These are phyloP conservation scores for Neodontobutis hainanensis DNA, from an alignment of 2,113 vertebrate genomes.

Conservation along the genomic window DNA sequence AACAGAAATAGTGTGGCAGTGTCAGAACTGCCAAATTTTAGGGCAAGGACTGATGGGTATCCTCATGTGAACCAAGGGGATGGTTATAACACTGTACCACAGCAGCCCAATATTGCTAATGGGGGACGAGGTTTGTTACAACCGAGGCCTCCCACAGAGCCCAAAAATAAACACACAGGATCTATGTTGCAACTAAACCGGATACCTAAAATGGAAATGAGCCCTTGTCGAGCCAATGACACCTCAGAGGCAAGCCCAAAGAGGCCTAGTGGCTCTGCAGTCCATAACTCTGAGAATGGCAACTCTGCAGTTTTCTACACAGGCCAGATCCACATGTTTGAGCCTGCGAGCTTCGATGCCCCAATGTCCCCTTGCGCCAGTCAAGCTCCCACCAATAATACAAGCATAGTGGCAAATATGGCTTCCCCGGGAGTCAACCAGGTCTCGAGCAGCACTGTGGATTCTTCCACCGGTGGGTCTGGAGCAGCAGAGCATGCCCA, in stretches of 20 bases:
- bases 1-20: conserved; percentile 71
- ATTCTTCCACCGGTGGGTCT: conserved; percentile 79
- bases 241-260: conserved; percentile 83
- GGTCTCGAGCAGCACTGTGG: conserved; percentile 95
- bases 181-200: conserved; percentile 77
- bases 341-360: conserved; percentile 77
- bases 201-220: conserved; percentile 75
- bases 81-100: conserved; percentile 67
- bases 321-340: conserved; percentile 91
- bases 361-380: conserved; percentile 74
- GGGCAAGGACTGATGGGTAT: conserved; percentile 76
- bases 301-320: conserved; percentile 86
- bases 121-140: conserved; percentile 79
- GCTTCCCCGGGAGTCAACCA: conserved; percentile 92
- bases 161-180: conserved; percentile 76
- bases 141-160: conserved; percentile 86
- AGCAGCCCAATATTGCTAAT: conserved; percentile 60
- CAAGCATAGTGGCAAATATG: conserved; percentile 76
- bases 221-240: conserved; percentile 69
- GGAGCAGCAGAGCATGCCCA: conserved; percentile 86
- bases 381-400: conserved; percentile 69
- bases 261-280: conserved; percentile 60
- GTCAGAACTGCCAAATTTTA: conserved; percentile 80
- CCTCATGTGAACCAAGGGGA: conserved; percentile 76
- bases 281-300: conserved; percentile 55